phyloP scores from a whole-genome alignment of 2,113 vertebrate genomes.

The Halichoeres trimaculatus region DNA sequence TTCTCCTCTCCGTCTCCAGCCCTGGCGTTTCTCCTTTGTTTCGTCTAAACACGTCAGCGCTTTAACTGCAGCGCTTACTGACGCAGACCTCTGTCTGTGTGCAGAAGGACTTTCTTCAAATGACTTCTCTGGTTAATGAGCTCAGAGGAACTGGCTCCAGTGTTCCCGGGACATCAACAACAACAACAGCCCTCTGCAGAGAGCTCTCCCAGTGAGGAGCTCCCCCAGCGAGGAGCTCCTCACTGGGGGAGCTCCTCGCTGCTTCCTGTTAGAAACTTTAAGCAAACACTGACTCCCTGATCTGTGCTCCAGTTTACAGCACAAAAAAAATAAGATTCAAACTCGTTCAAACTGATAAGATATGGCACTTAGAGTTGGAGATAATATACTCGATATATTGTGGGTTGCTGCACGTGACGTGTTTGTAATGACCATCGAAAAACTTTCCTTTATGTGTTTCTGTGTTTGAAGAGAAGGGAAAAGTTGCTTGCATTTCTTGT shows the following conservation, averaged over 20 bases:
- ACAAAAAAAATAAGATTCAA: constrained; percentile 15
- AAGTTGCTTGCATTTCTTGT: no score
- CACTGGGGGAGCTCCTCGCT: background rate
- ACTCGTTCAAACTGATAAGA: no score
- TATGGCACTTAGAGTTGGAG: no score
- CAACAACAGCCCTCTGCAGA: constrained; percentile 2
- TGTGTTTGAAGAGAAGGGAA: no score
- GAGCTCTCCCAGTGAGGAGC: background rate
- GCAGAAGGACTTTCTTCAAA: background rate
- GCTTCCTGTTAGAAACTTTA: constrained; percentile 7
- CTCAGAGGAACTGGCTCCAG: background rate
- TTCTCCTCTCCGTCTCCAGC: background rate
- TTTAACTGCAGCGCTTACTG: background rate
- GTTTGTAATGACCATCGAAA: no score
- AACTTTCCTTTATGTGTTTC: no score
- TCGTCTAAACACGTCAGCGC: background rate
- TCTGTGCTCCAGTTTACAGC: background rate
- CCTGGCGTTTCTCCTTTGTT: background rate
- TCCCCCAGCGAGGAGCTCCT: no score
- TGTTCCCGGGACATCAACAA: background rate
- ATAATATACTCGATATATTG: no score
- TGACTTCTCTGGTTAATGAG: background rate
- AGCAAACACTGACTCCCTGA: background rate
- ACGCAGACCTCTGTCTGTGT: background rate
- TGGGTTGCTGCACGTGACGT: no score